phyloP scores from a whole-genome alignment of 2,888 invertebrate genomes.

The Eupeodes luniger region DNA sequence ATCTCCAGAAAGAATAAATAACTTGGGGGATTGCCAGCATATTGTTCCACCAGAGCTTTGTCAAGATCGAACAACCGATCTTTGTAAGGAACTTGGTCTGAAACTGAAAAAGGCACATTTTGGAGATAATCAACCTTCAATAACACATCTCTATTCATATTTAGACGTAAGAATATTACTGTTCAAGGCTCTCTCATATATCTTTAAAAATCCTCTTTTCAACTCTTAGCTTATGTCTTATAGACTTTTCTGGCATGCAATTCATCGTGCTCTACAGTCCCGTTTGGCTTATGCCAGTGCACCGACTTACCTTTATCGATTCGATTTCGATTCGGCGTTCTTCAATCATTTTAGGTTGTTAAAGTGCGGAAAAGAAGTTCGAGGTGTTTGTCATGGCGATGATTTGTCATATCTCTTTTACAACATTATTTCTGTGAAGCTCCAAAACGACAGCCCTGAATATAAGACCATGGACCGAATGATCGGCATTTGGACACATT shows the following conservation, averaged over 20 bases:
- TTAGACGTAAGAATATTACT: slow-evolving; percentile 78
- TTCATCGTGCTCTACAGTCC: slow-evolving; percentile 80
- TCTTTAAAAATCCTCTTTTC: neutral
- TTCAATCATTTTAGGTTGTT: slow-evolving; percentile 80
- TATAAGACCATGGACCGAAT: slow-evolving; percentile 82
- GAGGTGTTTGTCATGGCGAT: slow-evolving; percentile 83
- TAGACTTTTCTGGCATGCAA: slow-evolving; percentile 78
- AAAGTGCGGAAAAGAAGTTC: slow-evolving; percentile 80
- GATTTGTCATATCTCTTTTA: slow-evolving; percentile 82
- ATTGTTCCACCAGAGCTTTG: slow-evolving; percentile 80
- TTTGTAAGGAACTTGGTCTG: slow-evolving; percentile 77
- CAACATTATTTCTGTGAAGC: slow-evolving; percentile 78
- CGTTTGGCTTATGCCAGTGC: slow-evolving; percentile 80
- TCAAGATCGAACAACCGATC: slow-evolving; percentile 75
- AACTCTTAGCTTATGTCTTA: slow-evolving; percentile 79
- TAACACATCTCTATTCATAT: slow-evolving; percentile 81
- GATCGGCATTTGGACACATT: slow-evolving; percentile 81
- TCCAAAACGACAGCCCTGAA: slow-evolving; percentile 80
- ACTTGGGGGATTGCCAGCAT: slow-evolving; percentile 78
- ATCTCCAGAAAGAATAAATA: slow-evolving; percentile 76
- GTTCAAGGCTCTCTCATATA: no score
- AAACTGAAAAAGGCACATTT: slow-evolving; percentile 80
- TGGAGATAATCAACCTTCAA: slow-evolving; percentile 79
- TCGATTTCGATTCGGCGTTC: slow-evolving; percentile 82
- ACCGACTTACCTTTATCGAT: slow-evolving; percentile 82